phyloP scores from a whole-genome alignment of 2,797 vertebrate genomes.

The Poeciliopsis turneri region DNA sequence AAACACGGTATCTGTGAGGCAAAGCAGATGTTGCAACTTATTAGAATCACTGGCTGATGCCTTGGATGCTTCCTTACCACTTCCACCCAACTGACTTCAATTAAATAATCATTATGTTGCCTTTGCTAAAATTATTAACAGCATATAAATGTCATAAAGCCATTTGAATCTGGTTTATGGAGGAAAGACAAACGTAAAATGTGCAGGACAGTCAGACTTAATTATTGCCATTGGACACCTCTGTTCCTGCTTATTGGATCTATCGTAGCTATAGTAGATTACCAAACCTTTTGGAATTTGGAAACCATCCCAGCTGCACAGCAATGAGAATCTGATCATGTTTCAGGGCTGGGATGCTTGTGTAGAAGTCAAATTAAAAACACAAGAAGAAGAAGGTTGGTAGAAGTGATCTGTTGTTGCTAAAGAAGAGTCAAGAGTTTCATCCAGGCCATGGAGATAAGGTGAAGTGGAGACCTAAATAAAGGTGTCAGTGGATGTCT shows the following conservation, averaged over 20 bases:
- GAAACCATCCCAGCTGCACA: background rate
- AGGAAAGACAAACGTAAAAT: background rate
- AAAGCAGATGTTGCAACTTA: background rate
- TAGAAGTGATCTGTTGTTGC: background rate
- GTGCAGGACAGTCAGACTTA: background rate
- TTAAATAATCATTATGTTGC: background rate
- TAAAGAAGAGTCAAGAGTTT: background rate
- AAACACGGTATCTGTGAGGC: background rate
- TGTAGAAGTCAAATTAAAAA: no score
- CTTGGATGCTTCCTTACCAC: background rate
- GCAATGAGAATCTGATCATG: background rate
- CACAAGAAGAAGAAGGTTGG: background rate
- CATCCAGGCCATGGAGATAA: background rate
- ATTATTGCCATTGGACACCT: background rate
- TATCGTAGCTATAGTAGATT: background rate
- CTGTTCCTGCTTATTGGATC: background rate
- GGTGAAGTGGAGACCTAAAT: constrained; percentile 4
- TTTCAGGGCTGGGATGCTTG: background rate
- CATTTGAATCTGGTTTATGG: background rate
- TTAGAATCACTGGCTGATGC: background rate
- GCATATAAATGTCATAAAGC: background rate
- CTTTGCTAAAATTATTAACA: background rate
- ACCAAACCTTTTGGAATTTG: background rate
- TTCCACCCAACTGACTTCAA: background rate
- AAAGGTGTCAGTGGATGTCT: background rate